These are phyloP conservation scores for Myotis findleyi DNA, from an alignment of 2,797 vertebrate species.

Conservation along the genomic window DNA sequence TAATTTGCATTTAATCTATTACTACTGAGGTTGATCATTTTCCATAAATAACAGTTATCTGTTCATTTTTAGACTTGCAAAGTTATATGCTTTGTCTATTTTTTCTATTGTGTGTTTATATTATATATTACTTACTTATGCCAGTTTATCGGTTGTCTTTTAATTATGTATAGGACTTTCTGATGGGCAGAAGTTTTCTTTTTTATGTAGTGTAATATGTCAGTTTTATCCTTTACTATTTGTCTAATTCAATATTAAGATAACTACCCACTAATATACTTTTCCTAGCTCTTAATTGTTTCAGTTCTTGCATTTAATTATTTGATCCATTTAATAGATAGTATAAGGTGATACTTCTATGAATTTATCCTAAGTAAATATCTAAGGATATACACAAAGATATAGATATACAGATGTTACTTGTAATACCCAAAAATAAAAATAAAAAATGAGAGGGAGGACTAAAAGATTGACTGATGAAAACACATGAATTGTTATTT, in stretches of 20 bases:
- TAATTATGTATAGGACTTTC: not conserved
- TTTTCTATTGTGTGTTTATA: not conserved
- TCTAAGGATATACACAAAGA: not conserved
- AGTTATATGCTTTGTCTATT: not conserved
- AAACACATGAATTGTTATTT: not conserved
- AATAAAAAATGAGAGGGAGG: not conserved
- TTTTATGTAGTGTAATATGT: conserved; percentile 25
- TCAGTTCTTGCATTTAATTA: conserved; percentile 2
- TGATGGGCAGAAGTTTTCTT: not conserved
- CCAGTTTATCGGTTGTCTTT: conserved; percentile 5
- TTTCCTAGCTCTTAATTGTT: not conserved
- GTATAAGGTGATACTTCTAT: not conserved
- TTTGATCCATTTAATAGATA: not conserved
- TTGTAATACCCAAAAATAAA: not conserved
- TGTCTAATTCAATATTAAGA: not conserved
- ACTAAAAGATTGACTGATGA: not conserved
- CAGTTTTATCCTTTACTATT: not conserved
- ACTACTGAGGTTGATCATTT: not conserved
- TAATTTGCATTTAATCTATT: conserved; percentile 19
- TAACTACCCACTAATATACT: not conserved
- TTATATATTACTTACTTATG: conserved; percentile 15
- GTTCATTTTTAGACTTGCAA: conserved; percentile 21
- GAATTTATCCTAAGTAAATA: conserved; percentile 20
- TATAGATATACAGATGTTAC: not conserved
- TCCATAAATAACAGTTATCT: not conserved